A percentile compares a stretch with the other conserved stretches of the same genome.
phyloP scores from a whole-genome alignment of 2,797 vertebrate species.

The Xenentodon cancila region DNA sequence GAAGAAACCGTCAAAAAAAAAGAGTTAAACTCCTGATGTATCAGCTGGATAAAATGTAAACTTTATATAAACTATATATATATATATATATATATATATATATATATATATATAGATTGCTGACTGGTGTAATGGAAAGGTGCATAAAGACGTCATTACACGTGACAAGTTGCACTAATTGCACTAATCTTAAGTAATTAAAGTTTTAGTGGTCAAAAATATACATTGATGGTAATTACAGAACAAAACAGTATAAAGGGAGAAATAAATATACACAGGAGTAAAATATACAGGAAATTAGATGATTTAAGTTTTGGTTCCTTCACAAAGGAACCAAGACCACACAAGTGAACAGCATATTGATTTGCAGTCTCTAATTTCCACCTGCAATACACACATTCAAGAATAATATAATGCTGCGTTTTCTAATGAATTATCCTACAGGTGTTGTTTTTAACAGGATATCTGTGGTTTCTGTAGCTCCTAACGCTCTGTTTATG shows the following conservation, averaged over 20 bases:
- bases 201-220: neutral
- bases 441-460: conserved; percentile 59
- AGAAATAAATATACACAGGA: conserved; percentile 1
- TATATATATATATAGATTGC: no score
- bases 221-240: neutral
- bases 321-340: conserved; percentile 32
- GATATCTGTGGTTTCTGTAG: conserved; percentile 34
- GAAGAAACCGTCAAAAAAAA: conserved; percentile 8
- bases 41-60: conserved; percentile 13
- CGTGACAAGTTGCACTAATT: neutral
- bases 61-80: neutral
- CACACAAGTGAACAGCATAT: conserved; percentile 43
- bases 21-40: neutral
- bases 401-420: conserved; percentile 21
- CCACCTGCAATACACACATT: conserved; percentile 17
- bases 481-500: conserved; percentile 53
- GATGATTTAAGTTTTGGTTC: conserved; percentile 10
- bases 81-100: no score
- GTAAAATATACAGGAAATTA: neutral
- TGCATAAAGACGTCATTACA: no score
- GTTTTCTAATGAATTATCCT: conserved; percentile 44
- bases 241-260: neutral
- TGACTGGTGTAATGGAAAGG: neutral
- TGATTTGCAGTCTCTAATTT: conserved; percentile 39
- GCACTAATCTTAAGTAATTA: neutral